phyloP scores from a whole-genome alignment of 2,888 invertebrate genomes.

The Habrosyne pyritoides region DNA sequence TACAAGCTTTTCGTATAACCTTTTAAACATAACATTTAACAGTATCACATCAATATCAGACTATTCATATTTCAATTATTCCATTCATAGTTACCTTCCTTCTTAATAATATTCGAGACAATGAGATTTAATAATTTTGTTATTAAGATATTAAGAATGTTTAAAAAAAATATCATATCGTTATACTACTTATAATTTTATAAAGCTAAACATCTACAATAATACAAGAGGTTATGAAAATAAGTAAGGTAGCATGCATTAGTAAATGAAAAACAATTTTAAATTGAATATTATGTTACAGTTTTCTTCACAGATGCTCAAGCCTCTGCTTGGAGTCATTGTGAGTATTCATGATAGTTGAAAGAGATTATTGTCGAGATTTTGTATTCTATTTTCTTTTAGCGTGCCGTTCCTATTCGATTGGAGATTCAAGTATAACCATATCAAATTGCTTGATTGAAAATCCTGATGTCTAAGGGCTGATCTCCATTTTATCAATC shows the following conservation, averaged over 20 bases:
- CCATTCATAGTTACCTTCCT: slow-evolving; percentile 1
- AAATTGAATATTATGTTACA: not conserved
- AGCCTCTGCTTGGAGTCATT: too few species aligned
- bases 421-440: too few species aligned
- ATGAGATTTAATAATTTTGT: not conserved
- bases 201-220: not conserved
- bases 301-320: too few species aligned
- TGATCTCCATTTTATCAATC: not conserved
- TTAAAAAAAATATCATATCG: not conserved
- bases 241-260: not conserved
- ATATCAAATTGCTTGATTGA: too few species aligned
- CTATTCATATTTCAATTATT: slow-evolving; percentile 30
- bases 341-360: too few species aligned
- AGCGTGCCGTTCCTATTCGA: not conserved
- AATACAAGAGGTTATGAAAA: not conserved
- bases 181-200: not conserved
- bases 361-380: not conserved
- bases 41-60: slow-evolving; percentile 47
- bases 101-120: not conserved
- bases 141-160: not conserved
- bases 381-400: not conserved
- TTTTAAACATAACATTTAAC: not conserved
- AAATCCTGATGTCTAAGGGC: too few species aligned
- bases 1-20: not conserved
- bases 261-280: not conserved